Percentiles rank a stretch among this genome's conserved stretches.
These are phyloP conservation scores for Hydrotaea diabolus DNA, from an alignment of 2,888 invertebrate species.

Conservation along the genomic window DNA sequence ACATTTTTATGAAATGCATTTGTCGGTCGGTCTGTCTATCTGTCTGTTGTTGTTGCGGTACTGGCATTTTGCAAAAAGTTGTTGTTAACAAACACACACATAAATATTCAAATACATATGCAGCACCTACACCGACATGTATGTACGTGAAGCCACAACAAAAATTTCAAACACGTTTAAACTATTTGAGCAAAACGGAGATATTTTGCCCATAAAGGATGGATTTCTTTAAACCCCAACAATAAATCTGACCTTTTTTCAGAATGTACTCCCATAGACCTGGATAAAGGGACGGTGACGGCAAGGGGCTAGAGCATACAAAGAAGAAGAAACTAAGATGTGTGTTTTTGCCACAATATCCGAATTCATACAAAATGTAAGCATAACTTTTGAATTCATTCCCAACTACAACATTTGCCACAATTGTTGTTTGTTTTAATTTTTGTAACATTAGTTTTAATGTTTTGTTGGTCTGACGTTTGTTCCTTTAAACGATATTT, in stretches of 20 bases:
- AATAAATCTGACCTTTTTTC: conserved; percentile 40
- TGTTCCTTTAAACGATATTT: neutral
- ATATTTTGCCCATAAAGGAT: conserved; percentile 14
- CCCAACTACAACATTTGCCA: neutral
- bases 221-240: conserved; percentile 23
- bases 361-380: neutral
- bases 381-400: neutral
- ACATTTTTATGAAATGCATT: neutral
- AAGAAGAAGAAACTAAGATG: neutral
- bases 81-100: neutral
- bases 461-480: too few relatives aligned
- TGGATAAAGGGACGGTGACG: neutral
- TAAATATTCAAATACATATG: neutral
- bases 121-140: neutral
- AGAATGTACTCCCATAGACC: neutral
- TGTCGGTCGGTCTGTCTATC: neutral
- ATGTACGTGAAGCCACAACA: neutral
- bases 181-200: conserved; percentile 9
- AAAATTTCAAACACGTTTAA: conserved; percentile 46
- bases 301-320: neutral
- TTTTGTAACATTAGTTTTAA: neutral
- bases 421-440: neutral
- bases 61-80: neutral
- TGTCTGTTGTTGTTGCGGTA: neutral
- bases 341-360: neutral